Base-by-base conservation (phyloP, 2,797 vertebrate species). In the Betta splendens region DNA sequence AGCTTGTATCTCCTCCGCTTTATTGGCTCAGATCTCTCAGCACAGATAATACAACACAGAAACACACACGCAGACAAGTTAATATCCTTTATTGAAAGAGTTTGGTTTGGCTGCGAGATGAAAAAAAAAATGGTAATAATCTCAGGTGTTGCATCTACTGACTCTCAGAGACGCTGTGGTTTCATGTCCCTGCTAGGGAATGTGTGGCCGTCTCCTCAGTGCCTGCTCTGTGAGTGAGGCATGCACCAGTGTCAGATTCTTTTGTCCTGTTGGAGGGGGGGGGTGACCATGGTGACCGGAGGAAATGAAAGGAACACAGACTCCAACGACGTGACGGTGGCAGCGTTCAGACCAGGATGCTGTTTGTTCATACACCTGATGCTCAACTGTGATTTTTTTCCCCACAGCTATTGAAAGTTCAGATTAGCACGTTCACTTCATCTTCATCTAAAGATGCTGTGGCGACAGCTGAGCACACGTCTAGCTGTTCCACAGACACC, bases 1-100 rank as follows among this genome's bases (percentile, higher is more conserved):
- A 72, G 65, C 55, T 60, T 70, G 48, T 61, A 64, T 69, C 43
- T 62, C 28, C 47, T 39, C 21, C 33, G 37, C 62, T 44, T 57
- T 22, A 58, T 44, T 23, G 4, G 1, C 38, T 32, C 48, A 32
- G 12, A 21, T 58, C 25, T 48, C 35, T 20, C 47, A 44, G 40
- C 56, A 29, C n/a, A 37, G 36, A 50, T 21, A 29, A 25, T 9
- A 7, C 37, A 39, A 10, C 21, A 23, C 16, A 37, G 18, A 58
- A 39, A 73, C 44, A 57, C 54, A 52, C 26, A 4, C 25, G 29
- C 20, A 40, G 2, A 21, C 21, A 21, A 7, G 52, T 38, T 39
- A 28, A 69, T 63, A 51, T 53, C n/a, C 21, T 54, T 62, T 47
- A 20, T 9, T 40, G 7, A 51, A 16, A 61, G 48, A 47, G 26